These are phyloP conservation scores for Danaus melanippus DNA, from an alignment of 1,140 invertebrate genomes.

Conservation along the genomic window DNA sequence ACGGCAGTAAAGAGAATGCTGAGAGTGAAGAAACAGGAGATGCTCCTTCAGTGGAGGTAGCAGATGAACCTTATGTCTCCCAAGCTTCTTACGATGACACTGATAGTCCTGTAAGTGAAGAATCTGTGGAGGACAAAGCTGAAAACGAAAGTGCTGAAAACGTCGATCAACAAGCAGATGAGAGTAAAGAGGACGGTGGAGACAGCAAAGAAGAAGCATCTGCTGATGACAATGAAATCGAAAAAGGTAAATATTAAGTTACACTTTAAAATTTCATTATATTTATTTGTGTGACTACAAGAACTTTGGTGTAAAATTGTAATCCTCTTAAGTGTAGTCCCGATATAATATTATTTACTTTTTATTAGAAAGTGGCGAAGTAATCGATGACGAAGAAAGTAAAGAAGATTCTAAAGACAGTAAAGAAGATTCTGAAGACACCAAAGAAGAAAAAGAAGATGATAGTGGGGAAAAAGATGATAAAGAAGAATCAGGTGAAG, in stretches of 20 bases:
- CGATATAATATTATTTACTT: conserved; percentile 9
- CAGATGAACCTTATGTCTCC: conserved; percentile 67
- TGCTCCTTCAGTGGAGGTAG: conserved; percentile 57
- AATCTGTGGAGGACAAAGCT: conserved; percentile 58
- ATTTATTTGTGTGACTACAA: conserved; percentile 2
- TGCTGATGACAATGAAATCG: conserved; percentile 50
- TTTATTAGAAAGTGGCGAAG: conserved; percentile 48
- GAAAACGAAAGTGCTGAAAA: conserved; percentile 38
- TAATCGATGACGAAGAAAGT: conserved; percentile 32
- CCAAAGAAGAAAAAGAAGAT: conserved; percentile 26
- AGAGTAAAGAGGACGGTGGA: conserved; percentile 38
- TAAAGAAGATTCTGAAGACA: conserved; percentile 23
- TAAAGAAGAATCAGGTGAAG: conserved; percentile 21
- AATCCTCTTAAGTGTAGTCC: too few species aligned
- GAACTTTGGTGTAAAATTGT: too few species aligned
- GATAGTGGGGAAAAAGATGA: conserved; percentile 19
- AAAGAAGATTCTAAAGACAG: conserved; percentile 32
- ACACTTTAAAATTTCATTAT: conserved; percentile 3
- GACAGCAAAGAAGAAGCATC: conserved; percentile 55
- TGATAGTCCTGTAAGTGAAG: conserved; percentile 36
- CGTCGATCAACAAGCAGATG: conserved; percentile 31
- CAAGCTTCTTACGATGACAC: conserved; percentile 55
- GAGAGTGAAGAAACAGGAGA: conserved; percentile 41
- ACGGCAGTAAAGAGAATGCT: conserved; percentile 43
- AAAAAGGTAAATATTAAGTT: conserved; percentile 30